A percentile compares a stretch with the other conserved stretches of the same genome.
Conservation (phyloP, 2,888 invertebrate species). For the Lordiphosa andalusiaca region DNA sequence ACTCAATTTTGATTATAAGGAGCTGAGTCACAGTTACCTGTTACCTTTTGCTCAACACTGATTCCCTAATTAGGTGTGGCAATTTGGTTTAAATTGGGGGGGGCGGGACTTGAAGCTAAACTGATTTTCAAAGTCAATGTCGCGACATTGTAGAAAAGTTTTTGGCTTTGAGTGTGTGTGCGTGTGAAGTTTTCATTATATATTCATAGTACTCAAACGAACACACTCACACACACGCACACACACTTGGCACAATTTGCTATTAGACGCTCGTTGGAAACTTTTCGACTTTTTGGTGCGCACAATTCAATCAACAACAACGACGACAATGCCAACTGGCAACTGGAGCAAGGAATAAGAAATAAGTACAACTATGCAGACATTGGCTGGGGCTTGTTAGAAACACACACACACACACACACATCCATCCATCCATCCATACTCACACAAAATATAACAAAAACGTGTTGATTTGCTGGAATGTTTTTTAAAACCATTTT, state of each 20-base stretch:
- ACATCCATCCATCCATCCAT: too few species aligned
- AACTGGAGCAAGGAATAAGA: slow-evolving; percentile 3
- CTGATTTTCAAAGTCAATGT: slow-evolving; percentile 65
- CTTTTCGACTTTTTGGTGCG: slow-evolving; percentile 53
- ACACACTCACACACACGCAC: slow-evolving; percentile 9
- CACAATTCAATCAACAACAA: slow-evolving; percentile 61
- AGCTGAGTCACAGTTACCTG: slow-evolving; percentile 2
- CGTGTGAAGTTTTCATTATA: slow-evolving; percentile 61
- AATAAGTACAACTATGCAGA: slow-evolving; percentile 1
- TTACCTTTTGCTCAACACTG: neutral
- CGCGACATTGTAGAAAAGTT: slow-evolving; percentile 26
- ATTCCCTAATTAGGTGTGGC: slow-evolving; percentile 25
- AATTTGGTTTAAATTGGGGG: slow-evolving; percentile 22
- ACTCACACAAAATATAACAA: slow-evolving; percentile 21
- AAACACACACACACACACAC: slow-evolving; percentile 13
- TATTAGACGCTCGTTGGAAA: slow-evolving; percentile 55
- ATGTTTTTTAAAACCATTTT: slow-evolving; percentile 30
- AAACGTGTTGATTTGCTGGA: slow-evolving; percentile 50
- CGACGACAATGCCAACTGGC: slow-evolving; percentile 10
- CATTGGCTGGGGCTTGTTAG: slow-evolving; percentile 18
- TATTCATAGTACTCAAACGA: slow-evolving; percentile 38
- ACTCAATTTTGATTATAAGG: too few species aligned
- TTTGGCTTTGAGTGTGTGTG: slow-evolving; percentile 16
- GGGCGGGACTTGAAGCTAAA: slow-evolving; percentile 26
- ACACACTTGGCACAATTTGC: slow-evolving; percentile 31